Conservation (phyloP, 2,888 invertebrate genomes). For the Melinaea menophilus region DNA sequence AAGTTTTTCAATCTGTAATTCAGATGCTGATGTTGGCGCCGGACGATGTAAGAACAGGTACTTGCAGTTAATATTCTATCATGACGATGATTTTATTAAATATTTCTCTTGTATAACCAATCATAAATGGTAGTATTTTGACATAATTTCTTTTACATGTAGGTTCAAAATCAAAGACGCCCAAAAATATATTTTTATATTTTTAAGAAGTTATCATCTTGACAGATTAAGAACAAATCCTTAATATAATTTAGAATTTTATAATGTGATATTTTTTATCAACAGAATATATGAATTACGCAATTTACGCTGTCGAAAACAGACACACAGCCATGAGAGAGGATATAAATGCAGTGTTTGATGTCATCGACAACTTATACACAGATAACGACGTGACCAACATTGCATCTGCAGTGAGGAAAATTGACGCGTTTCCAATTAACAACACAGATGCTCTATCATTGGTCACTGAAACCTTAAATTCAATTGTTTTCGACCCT, state of each 20-base stretch:
- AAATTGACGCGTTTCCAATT: conserved; percentile 11
- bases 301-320: conserved; percentile 16
- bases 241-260: no score
- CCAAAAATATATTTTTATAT: no score
- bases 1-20: conserved; percentile 9
- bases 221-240: no score
- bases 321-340: conserved; percentile 6
- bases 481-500: conserved; percentile 14
- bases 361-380: conserved; percentile 17
- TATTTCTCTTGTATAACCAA: no score
- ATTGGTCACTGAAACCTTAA: conserved; percentile 4
- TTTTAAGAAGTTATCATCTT: no score
- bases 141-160: no score
- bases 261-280: no score
- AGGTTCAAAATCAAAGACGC: no score
- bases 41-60: conserved; percentile 13
- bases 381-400: conserved; percentile 8
- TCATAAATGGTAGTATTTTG: no score
- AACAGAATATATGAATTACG: conserved; percentile 16
- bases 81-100: no score
- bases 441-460: background rate
- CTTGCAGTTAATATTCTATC: background rate
- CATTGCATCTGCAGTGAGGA: conserved; percentile 9
- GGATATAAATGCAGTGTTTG: conserved; percentile 17
- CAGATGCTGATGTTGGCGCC: conserved; percentile 16